Conservation (phyloP, 2,113 vertebrate genomes). For the Xenopus tropicalis region DNA sequence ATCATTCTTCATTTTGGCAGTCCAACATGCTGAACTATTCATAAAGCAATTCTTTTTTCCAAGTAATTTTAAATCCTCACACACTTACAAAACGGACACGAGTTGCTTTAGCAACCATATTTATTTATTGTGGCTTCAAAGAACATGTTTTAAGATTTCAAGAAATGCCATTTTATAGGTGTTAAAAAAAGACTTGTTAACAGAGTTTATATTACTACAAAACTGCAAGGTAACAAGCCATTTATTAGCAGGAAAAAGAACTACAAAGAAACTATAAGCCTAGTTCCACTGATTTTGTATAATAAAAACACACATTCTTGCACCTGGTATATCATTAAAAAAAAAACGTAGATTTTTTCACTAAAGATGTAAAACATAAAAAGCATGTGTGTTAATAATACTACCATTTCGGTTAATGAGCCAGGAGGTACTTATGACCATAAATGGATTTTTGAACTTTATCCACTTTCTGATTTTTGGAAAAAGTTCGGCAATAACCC, state of each 20-base stretch:
- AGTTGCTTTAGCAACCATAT: conserved; percentile 4
- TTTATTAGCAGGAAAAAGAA: background rate
- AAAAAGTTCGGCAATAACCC: no score
- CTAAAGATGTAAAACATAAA: no score
- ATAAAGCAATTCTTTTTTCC: conserved; percentile 4
- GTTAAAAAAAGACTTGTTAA: background rate
- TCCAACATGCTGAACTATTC: background rate
- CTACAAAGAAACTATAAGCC: background rate
- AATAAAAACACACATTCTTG: no score
- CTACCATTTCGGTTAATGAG: no score
- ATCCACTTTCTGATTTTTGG: no score
- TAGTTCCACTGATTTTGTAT: no score
- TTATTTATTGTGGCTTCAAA: background rate
- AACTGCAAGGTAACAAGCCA: background rate
- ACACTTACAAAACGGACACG: background rate
- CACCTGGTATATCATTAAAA: no score
- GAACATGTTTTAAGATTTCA: background rate
- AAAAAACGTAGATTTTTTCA: no score
- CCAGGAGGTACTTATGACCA: no score
- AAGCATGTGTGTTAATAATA: no score
- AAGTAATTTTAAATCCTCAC: background rate
- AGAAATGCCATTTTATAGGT: conserved; percentile 3
- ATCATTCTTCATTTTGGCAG: conserved; percentile 2
- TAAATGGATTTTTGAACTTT: no score
- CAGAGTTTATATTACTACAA: background rate